phyloP scores from a whole-genome alignment of 2,797 vertebrate genomes.

The Holocentrus rufus region DNA sequence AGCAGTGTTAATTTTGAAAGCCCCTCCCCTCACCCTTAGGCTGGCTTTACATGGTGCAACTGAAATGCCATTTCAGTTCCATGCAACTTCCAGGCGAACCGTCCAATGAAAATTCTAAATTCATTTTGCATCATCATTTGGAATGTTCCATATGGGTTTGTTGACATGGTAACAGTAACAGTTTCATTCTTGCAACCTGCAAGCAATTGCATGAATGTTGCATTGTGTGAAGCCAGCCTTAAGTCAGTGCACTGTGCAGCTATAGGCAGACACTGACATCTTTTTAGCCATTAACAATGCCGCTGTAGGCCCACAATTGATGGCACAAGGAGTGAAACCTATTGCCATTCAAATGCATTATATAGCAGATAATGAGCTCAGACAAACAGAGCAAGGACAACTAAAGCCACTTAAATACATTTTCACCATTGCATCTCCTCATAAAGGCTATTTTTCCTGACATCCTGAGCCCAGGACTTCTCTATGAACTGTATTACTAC shows the following conservation, averaged over 20 bases:
- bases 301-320: constrained; percentile 46
- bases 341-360: constrained; percentile 45
- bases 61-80: too few species aligned
- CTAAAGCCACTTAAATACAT: constrained; percentile 9
- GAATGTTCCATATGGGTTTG: too few species aligned
- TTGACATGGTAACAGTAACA: too few species aligned
- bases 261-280: constrained; percentile 44
- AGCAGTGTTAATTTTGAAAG: constrained; percentile 28
- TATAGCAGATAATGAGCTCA: constrained; percentile 24
- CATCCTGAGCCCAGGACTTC: constrained; percentile 38
- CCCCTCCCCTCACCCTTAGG: constrained; percentile 8
- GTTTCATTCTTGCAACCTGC: too few species aligned
- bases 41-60: too few species aligned
- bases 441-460: constrained; percentile 44
- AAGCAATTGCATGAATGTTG: too few species aligned
- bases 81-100: too few species aligned
- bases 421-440: constrained; percentile 27
- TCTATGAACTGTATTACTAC: constrained; percentile 46
- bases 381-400: constrained; percentile 26
- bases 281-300: constrained; percentile 55
- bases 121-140: too few species aligned
- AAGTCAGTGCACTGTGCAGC: constrained; percentile 31
- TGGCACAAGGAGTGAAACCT: constrained; percentile 53
- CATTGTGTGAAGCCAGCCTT: neutral
- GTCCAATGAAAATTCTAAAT: too few species aligned